Base-by-base conservation (phyloP, 2,888 invertebrate genomes). In the Andrena chrysosceles region DNA sequence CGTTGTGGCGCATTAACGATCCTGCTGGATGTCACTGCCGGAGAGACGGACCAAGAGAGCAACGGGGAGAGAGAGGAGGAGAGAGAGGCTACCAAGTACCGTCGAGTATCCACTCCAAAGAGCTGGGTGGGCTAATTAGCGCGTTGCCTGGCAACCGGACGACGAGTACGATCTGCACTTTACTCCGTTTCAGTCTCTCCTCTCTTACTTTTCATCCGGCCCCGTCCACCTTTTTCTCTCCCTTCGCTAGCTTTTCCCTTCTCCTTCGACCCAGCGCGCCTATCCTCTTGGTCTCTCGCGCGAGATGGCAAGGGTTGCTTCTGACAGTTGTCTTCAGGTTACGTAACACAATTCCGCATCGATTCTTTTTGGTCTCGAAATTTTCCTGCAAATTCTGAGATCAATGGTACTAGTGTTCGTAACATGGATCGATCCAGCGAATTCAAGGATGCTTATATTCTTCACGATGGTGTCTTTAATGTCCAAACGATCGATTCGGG, bases 111-210 rank as follows among this genome's bases (percentile, higher is more conserved):
- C 93, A 93, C 94, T 94, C 91, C 87, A 93, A 92, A 93, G 93
- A 93, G 93, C 92, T 91, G 93, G 92, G 92, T 93, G 93, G 93
- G 93, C 93, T 94, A 93, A 94, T 94, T 93, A 94, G 93, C 92
- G 91, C 92, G 94, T 94, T 94, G 93, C 94, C 90, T 91, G 91
- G 93, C 92, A 93, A 94, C 94, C 91, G 88, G 89, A 90, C 91
- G 90, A 89, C 87, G 91, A 90, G 90, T 90, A 91, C 90, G 90
- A 92, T 92, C 91, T 91, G 90, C 91, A 91, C 91, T 90, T 90
- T 91, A 86, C 90, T 88, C 87, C 86, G 87, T 89, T 87, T 80
- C 79, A 69, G 56, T 85, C 77, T 77, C 77, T 67, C 74, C 81
- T 79, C 79, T 83, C 23, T 56, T 86, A 56, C 56, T 85, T 78